phyloP scores from a whole-genome alignment of 2,113 vertebrate genomes.

The Nothobranchius furzeri region DNA sequence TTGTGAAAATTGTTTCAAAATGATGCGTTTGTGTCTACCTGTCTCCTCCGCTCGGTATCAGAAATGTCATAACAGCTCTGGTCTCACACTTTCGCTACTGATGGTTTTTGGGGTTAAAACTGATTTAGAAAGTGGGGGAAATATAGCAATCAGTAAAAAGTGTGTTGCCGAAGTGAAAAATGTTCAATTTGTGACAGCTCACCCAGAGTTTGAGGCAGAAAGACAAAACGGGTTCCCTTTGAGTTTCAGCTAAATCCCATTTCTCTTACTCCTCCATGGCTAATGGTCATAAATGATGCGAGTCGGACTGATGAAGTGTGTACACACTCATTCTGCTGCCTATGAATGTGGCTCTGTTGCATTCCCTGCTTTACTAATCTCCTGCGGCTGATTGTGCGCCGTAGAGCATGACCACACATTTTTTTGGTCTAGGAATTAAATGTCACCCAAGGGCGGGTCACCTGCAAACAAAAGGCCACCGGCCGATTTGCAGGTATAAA shows the following conservation, averaged over 20 bases:
- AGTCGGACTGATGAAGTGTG: slow-evolving; percentile 40
- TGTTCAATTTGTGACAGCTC: slow-evolving; percentile 21
- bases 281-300: slow-evolving; percentile 36
- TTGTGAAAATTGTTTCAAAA: slow-evolving; percentile 40
- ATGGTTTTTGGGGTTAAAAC: slow-evolving; percentile 22
- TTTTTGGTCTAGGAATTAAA: slow-evolving; percentile 73
- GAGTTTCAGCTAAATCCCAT: slow-evolving; percentile 27
- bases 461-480: slow-evolving; percentile 77
- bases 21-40: slow-evolving; percentile 34
- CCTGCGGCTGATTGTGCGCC: slow-evolving; percentile 65
- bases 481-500: slow-evolving; percentile 77
- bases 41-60: slow-evolving; percentile 23
- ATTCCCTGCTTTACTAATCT: slow-evolving; percentile 71
- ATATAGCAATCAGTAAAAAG: slow-evolving; percentile 39
- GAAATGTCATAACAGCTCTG: slow-evolving; percentile 40
- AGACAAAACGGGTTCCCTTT: slow-evolving; percentile 23
- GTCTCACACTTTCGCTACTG: slow-evolving; percentile 19
- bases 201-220: slow-evolving; percentile 4
- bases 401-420: slow-evolving; percentile 68
- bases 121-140: slow-evolving; percentile 28
- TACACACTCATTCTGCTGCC: slow-evolving; percentile 23
- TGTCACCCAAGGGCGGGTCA: slow-evolving; percentile 77
- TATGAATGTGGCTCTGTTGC: slow-evolving; percentile 64
- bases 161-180: slow-evolving; percentile 18
- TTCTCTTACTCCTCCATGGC: slow-evolving; percentile 17